phyloP scores from a whole-genome alignment of 30 jellyfish, hydroid and myxozoan genomes.

The Pelagia noctiluca region DNA sequence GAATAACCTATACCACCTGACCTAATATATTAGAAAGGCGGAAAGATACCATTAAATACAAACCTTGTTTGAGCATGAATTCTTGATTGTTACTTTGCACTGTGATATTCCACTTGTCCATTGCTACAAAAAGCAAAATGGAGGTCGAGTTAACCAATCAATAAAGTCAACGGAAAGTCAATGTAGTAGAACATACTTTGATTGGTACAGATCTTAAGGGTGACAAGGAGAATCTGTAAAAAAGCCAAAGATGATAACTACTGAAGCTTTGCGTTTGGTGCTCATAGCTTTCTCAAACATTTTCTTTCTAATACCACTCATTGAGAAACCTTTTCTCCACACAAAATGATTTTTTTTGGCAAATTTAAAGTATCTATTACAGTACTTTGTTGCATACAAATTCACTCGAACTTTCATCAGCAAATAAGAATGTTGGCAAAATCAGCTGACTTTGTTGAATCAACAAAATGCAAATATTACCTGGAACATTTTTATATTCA shows the following conservation, averaged over 20 bases:
- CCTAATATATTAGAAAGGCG: neutral
- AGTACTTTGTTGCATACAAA: too few relatives aligned
- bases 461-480: neutral
- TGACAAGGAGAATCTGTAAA: neutral
- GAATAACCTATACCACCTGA: neutral
- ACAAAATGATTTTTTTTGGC: too few relatives aligned
- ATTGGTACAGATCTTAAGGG: neutral
- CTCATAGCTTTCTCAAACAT: too few relatives aligned
- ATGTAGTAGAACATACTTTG: neutral
- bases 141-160: neutral
- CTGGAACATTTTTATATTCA: neutral
- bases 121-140: neutral
- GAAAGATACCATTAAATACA: too few relatives aligned
- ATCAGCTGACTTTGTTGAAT: too few relatives aligned
- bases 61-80: neutral
- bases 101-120: neutral
- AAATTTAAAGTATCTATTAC: too few relatives aligned
- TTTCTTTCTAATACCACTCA: too few relatives aligned
- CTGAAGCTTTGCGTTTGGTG: neutral
- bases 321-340: too few relatives aligned
- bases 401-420: too few relatives aligned
- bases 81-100: neutral
- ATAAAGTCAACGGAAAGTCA: neutral
- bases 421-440: too few relatives aligned
- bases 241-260: neutral